Base-by-base conservation (phyloP, 2,888 invertebrate genomes). In the Pomacea canaliculata region DNA sequence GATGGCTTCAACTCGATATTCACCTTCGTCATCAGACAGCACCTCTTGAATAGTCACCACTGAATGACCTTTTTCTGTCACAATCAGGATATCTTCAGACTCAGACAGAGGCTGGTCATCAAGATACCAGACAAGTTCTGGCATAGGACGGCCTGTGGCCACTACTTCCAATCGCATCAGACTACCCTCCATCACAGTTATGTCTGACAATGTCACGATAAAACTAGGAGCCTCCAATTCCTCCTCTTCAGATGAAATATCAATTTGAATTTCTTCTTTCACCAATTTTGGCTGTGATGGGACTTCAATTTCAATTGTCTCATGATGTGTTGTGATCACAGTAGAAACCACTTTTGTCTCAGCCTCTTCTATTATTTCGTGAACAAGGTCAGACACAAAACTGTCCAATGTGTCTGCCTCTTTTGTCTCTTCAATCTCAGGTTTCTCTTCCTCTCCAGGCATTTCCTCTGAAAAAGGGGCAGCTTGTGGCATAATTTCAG, bases 81-180 rank as follows among this genome's bases (percentile, higher is more conserved):
- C 81, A 49, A 86, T 83, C 59, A 84, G 77, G 49, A 87, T 81
- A 63, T 85, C 87, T 65, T 87, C 85, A 91, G 77, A 93, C 93
- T 86, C 88, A 60, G 94, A 91, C 16, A 87, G 78, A 75, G 89
- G 85, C 73, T 93, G 86, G 10, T 94, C 94, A 83, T 94, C 91
- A 73, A 91, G 87, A 81, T 89, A 91, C 92, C 92, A 92, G 23
- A 87, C 88, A 76, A 92, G 87, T 23, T 82, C 82, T 13, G 89
- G 90, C 27, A 81, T 79, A 27, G 91, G 89, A 60, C 83, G 81
- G 9, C 90, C 90, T 46, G 85, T 85, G 60, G 89, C 88, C 70
- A 83, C 83, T 69, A 89, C 89, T 76, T 89, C 88, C 63, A 91
- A 82, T 48, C 79, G 79, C 48, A 89, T 84, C 70, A 83, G 78